Evolutionary conservation across 2,888 invertebrate species (phyloP), one percentile per base, ranked within the genome.

Genomic region (Parasteatoda lunata): DNA sequence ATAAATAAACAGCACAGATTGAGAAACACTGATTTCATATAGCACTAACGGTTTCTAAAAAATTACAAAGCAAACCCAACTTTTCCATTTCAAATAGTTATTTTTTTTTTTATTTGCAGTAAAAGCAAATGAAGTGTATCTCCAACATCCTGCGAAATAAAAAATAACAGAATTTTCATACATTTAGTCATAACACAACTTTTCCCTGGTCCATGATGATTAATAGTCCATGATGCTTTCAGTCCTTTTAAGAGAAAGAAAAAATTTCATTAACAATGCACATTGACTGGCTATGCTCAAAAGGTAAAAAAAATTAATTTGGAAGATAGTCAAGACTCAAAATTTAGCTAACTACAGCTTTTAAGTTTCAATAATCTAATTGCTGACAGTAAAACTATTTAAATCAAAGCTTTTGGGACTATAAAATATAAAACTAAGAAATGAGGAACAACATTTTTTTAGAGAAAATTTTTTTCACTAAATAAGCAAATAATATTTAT

Each of bases 191-290:
- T n/a, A 8, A 59, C n/a, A 11, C 11, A 64, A 87, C 77, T 87
- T 77, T 66, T 64, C 69, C 52, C 15, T 15, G 51, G n/a, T 47
- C 73, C 69, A 86, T 54, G 76, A 86, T 59, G 49, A 54, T 52
- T 11, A 73, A 52, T 30, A 54, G 59, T 79, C 68, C 79, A 70
- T 65, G 5, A 4, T 48, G 66, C 82, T 73, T 77, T 8, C 45
- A 71, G 5, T 69, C 86, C 86, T 87, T 84, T 87, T 77, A 87
- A 87, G 86, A 87, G 73, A 87, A 51, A 82, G 77, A 84, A 84
- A 71, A 82, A 86, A 70, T 48, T 86, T 82, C 54, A 82, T 77
- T 78, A 78, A 66, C 68, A 78, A 77, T 68, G 69, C 69, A 66
- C 45, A 54, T 71, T 83, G 77, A 77, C 77, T 87, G 71, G 82